Evolutionary conservation across 2,888 invertebrate genomes (phyloP).

Genomic region (Polylopha cassiicola): DNA sequence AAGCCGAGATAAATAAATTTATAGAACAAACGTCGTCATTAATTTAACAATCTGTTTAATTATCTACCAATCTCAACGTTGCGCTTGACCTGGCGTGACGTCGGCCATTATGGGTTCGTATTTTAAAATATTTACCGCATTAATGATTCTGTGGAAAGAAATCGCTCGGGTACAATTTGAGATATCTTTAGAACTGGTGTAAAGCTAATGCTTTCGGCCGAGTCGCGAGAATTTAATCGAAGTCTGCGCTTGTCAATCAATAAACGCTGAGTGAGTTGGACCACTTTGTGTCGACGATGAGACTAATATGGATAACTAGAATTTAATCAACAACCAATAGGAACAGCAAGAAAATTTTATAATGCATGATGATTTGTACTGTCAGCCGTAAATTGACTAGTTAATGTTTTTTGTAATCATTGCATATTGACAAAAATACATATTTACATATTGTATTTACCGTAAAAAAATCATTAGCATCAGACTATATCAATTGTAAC

Average conservation of each 20-base stretch:
- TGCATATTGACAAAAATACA: too few relatives aligned
- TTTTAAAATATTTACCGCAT: constrained; percentile 35
- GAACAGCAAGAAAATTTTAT: too few relatives aligned
- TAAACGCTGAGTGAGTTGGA: constrained; percentile 54
- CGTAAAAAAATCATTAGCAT: too few relatives aligned
- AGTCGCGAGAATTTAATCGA: constrained; percentile 66
- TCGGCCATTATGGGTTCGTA: constrained; percentile 26
- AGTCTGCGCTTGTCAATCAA: constrained; percentile 73
- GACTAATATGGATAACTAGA: constrained; percentile 50
- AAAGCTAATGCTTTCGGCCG: constrained; percentile 54
- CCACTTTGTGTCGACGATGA: constrained; percentile 42
- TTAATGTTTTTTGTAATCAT: too few relatives aligned
- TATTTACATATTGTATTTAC: too few relatives aligned
- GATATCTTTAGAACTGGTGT: constrained; percentile 44
- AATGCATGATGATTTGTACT: too few relatives aligned
- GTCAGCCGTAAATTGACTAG: too few relatives aligned
- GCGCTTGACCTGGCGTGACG: constrained; percentile 26
- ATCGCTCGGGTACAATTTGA: constrained; percentile 22
- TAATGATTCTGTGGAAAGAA: constrained; percentile 31
- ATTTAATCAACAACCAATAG: too few relatives aligned
- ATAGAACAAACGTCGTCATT: too few relatives aligned
- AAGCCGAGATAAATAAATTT: too few relatives aligned
- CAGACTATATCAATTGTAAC: too few relatives aligned
- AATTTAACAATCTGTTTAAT: constrained; percentile 1
- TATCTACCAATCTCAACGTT: constrained; percentile 19